Conservation (phyloP, 30 jellyfish, hydroid and myxozoan genomes). For the Clytia hemisphaerica region DNA sequence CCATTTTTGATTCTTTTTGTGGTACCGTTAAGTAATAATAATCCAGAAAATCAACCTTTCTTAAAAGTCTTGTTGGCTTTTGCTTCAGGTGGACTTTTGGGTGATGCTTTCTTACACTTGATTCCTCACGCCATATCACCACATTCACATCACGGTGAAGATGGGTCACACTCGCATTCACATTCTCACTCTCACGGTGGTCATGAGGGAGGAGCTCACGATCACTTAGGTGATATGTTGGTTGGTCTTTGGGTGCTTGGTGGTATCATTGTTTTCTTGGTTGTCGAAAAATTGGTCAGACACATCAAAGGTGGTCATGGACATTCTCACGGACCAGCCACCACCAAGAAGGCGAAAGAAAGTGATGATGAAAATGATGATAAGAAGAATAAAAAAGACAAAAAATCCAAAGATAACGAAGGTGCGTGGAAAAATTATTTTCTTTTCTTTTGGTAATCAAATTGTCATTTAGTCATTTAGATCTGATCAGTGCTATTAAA, state of each 20-base stretch:
- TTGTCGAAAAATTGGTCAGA: slow-evolving; percentile 89
- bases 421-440: too few relatives aligned
- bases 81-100: slow-evolving; percentile 95
- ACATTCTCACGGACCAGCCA: slow-evolving; percentile 58
- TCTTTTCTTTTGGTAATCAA: too few relatives aligned
- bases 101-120: slow-evolving; percentile 93
- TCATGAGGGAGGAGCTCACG: slow-evolving; percentile 59
- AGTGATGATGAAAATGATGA: slow-evolving; percentile 20
- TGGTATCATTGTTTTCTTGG: slow-evolving; percentile 76
- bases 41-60: slow-evolving; percentile 74
- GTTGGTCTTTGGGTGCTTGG: slow-evolving; percentile 94
- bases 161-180: slow-evolving; percentile 58
- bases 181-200: slow-evolving; percentile 68
- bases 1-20: slow-evolving; percentile 83
- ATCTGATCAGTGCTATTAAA: too few relatives aligned
- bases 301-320: slow-evolving; percentile 95
- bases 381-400: not conserved
- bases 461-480: too few relatives aligned
- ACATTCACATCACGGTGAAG: slow-evolving; percentile 62
- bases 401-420: not conserved
- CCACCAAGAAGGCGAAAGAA: slow-evolving; percentile 21
- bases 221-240: slow-evolving; percentile 81
- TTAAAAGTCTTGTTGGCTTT: slow-evolving; percentile 66
- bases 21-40: slow-evolving; percentile 80
- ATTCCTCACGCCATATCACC: slow-evolving; percentile 96